Percentiles rank a stretch among this genome's conserved stretches.
Conservation (phyloP, 2,113 vertebrate genomes). For the Tachysurus fulvidraco region DNA sequence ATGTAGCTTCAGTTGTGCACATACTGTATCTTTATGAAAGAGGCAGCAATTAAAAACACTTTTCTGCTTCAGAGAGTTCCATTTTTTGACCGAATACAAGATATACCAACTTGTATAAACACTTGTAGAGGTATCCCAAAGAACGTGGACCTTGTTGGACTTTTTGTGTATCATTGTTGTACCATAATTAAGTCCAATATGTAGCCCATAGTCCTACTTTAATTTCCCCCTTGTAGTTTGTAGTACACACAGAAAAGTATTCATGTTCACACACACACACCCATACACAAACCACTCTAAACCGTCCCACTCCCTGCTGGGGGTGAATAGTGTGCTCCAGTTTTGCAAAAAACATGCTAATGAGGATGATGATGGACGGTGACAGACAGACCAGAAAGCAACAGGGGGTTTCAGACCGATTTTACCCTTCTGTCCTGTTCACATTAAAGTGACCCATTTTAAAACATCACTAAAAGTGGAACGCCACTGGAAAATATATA, state of each 20-base stretch:
- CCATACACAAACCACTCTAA: slow-evolving; percentile 50
- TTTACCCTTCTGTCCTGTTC: slow-evolving; percentile 14
- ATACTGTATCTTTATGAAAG: background rate
- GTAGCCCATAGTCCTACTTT: background rate
- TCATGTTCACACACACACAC: slow-evolving; percentile 12
- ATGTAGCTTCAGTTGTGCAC: background rate
- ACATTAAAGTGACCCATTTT: slow-evolving; percentile 16
- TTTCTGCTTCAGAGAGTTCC: background rate
- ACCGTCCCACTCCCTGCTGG: slow-evolving; percentile 59
- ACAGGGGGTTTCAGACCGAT: slow-evolving; percentile 55
- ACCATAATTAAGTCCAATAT: background rate
- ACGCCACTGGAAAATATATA: background rate
- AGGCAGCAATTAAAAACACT: background rate
- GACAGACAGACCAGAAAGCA: slow-evolving; percentile 70
- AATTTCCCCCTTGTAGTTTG: background rate
- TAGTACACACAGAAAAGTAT: background rate
- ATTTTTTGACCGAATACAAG: background rate
- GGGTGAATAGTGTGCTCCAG: slow-evolving; percentile 58
- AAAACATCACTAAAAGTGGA: background rate
- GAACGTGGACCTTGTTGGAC: background rate
- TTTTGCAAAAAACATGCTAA: slow-evolving; percentile 69
- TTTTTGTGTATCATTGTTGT: background rate
- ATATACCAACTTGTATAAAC: background rate
- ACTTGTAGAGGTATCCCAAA: background rate
- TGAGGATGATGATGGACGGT: slow-evolving; percentile 75